Evolutionary conservation across 2,797 vertebrate species (phyloP), one percentile per base, ranked within the genome.

Genomic region (Rhinophrynus dorsalis): DNA sequence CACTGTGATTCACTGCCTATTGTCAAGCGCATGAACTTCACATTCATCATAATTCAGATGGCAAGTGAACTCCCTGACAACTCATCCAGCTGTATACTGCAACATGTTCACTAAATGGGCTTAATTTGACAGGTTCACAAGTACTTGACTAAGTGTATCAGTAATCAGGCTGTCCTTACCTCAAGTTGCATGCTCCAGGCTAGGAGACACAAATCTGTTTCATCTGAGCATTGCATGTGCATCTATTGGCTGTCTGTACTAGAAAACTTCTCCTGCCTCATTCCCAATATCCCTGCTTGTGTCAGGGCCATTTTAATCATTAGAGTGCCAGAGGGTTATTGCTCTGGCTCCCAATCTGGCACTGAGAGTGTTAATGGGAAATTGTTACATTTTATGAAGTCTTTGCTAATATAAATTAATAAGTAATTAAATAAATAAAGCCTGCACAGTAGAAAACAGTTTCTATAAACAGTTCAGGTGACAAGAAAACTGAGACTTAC

Each of bases 71-170:
- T 64, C 33, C 68, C 51, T 72, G 68, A 72, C 68, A 72, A 64
- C 40, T 26, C 42, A 64, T 58, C 60, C 68, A 63, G 68, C 59
- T 71, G 59, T 71, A 63, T 32, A 50, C 68, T 48, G 68, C 68
- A 57, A 72, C 68, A 72, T 57, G 60, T 57, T 64, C 68, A 72
- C 68, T 64, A 72, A 72, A 64, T 57, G 60, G 52, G 30, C 52
- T 48, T 64, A 64, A 72, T 72, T 57, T 72, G 68, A 72, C 68
- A 72, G 68, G 68, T 64, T 72, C 68, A 64, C 68, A 51, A 64
- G 60, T 58, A 64, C 60, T 72, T 64, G 60, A 71, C 59, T 64
- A 64, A 57, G 59, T 64, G 50, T 71, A 57, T 71, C 64, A 64
- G 68, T 64, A 72, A 64, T 64, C 60, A 40, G 48, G 4, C 40